phyloP scores from a whole-genome alignment of 2,113 vertebrate genomes.

The Merops nubicus region DNA sequence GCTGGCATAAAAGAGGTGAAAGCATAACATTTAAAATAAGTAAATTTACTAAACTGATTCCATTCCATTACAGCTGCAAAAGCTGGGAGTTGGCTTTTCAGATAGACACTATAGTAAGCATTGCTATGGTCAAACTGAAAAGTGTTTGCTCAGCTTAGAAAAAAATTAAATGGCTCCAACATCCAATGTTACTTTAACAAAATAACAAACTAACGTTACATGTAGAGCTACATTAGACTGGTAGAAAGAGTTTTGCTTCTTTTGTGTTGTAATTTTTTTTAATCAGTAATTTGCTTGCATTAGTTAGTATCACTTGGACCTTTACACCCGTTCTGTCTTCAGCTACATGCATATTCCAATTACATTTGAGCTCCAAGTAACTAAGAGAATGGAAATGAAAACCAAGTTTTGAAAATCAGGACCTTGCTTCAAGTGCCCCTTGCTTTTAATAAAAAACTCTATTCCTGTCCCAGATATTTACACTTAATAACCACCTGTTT shows the following conservation, averaged over 20 bases:
- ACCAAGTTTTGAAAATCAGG: constrained; percentile 29
- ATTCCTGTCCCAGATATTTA: constrained; percentile 61
- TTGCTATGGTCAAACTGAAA: neutral
- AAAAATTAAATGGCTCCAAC: neutral
- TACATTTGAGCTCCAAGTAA: neutral
- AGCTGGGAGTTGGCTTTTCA: neutral
- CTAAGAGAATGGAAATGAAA: neutral
- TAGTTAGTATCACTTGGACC: neutral
- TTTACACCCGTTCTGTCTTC: neutral
- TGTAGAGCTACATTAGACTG: neutral
- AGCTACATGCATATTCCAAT: neutral
- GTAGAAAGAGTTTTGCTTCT: neutral
- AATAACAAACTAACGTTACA: neutral
- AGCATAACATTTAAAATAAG: neutral
- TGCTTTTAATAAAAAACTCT: constrained; percentile 21
- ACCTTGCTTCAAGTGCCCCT: constrained; percentile 16
- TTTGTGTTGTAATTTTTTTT: neutral
- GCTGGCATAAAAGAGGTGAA: neutral
- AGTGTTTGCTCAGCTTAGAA: neutral
- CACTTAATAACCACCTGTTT: constrained; percentile 56
- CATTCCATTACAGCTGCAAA: neutral
- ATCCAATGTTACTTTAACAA: neutral
- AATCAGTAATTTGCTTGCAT: neutral
- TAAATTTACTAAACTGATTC: neutral
- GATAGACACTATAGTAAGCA: neutral